A percentile compares a stretch with the other conserved stretches of the same genome.
Conservation (phyloP, 64 coral and sea anemone genomes). For the Stichodactyla helianthus region DNA sequence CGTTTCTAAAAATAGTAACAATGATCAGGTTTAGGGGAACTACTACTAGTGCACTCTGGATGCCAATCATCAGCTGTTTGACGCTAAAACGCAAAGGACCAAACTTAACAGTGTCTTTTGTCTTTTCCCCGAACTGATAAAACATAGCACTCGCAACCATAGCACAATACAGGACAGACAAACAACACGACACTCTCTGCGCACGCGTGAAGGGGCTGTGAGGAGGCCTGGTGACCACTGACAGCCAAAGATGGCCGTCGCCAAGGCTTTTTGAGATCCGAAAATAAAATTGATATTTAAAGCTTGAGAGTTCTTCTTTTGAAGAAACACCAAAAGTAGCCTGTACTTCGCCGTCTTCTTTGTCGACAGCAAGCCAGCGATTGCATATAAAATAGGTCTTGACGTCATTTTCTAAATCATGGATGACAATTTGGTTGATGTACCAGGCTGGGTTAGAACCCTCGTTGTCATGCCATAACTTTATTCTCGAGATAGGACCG, state of each 20-base stretch:
- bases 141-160: conserved; percentile 93
- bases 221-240: conserved; percentile 77
- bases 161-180: conserved; percentile 66
- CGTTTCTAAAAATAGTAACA: conserved; percentile 65
- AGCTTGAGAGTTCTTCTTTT: conserved; percentile 55
- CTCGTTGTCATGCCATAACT: conserved; percentile 79
- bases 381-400: conserved; percentile 75
- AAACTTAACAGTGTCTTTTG: conserved; percentile 49
- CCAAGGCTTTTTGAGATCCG: conserved; percentile 55
- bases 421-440: conserved; percentile 59
- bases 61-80: conserved; percentile 61
- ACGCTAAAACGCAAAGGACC: conserved; percentile 73
- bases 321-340: conserved; percentile 57
- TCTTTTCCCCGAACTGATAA: conserved; percentile 68
- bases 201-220: conserved; percentile 88
- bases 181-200: conserved; percentile 79
- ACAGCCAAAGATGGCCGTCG: conserved; percentile 85
- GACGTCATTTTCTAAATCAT: conserved; percentile 36
- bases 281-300: conserved; percentile 69
- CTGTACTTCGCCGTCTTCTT: conserved; percentile 71
- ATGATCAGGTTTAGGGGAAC: conserved; percentile 72
- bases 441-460: conserved; percentile 77
- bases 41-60: conserved; percentile 63
- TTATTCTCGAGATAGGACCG: conserved; percentile 45
- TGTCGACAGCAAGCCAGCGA: conserved; percentile 84